Base-by-base conservation (phyloP, 53 echinoderm and acorn worm species). In the Holothuria leucospilota region DNA sequence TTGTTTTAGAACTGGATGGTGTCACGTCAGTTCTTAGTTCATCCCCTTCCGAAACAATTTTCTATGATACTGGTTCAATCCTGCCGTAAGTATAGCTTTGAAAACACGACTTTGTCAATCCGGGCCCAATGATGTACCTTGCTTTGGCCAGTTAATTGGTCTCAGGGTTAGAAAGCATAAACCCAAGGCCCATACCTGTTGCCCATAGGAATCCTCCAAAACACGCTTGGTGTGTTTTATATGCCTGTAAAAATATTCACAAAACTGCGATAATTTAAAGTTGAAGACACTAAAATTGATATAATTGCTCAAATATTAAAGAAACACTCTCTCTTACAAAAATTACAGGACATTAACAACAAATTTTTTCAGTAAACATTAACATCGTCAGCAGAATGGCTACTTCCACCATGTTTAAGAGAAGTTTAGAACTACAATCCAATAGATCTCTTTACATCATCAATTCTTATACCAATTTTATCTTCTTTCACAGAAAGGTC, bases 131-230 rank as follows among this genome's bases (percentile, higher is more conserved):
- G 82, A 99, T 94, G 86, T 92, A 99, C 29, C 86, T 89, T 29
- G 92, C 13, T 59, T 82, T 7, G 99, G 99, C 23, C 95, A 72
- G n/a, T n/a, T 20, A 72, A 73, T 51, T 99, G n/a, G 93, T 16
- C 92, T 85, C 18, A 99, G 87, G 29, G 99, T 91, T 38, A 95
- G 82, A 81, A 99, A 93, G 70, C 99, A 99, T 21, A 99, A 89
- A n/a, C n/a, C 94, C 95, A 8, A 98, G 85, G 73, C 95, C 90
- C 99, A 99, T 99, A 10, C 99, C 95, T 0, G 95, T 99, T 79
- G 99, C n/a, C 99, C 85, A 94, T 91, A 60, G 99, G 99, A 56
- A 99, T n/a, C n/a, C 95, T 13, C 95, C 95, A 62, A 99, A 98
- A 82, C 99, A 95, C 16, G 72, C 15, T 92, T 85, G 21, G 93